A percentile compares a stretch with the other conserved stretches of the same genome.
phyloP scores from a whole-genome alignment of 2,888 invertebrate species.

The Torymus aiolomorphi region DNA sequence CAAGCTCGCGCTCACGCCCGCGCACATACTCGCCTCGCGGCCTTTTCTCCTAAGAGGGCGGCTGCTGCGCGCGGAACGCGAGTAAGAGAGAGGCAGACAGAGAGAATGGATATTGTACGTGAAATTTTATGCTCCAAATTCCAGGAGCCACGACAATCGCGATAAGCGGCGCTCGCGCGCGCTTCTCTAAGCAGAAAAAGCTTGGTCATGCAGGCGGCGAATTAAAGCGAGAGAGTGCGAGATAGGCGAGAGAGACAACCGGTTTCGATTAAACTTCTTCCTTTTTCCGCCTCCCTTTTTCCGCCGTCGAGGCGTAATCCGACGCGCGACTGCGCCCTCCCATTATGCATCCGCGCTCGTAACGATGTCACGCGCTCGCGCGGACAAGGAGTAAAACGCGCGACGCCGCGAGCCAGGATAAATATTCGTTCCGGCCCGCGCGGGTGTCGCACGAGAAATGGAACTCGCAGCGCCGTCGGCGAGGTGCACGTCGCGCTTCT shows the following conservation, averaged over 20 bases:
- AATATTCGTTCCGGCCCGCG: constrained; percentile 33
- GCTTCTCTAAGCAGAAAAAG: constrained; percentile 1
- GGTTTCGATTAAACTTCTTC: constrained; percentile 50
- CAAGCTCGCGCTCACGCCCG: constrained; percentile 38
- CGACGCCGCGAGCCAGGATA: constrained; percentile 7
- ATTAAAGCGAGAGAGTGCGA: constrained; percentile 4
- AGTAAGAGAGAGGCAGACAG: constrained; percentile 44
- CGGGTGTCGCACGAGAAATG: constrained; percentile 16
- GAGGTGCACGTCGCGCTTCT: neutral
- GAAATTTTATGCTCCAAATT: constrained; percentile 63
- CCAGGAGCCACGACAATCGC: constrained; percentile 57
- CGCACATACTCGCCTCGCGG: constrained; percentile 29
- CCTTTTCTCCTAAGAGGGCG: constrained; percentile 13
- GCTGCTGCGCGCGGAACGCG: constrained; percentile 23
- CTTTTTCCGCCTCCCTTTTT: constrained; percentile 15
- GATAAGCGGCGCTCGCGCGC: constrained; percentile 52
- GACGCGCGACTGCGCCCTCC: constrained; percentile 24
- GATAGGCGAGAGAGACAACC: neutral
- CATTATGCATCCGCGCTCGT: constrained; percentile 46
- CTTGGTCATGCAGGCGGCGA: neutral
- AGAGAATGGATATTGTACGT: constrained; percentile 60
- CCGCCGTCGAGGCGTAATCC: constrained; percentile 1
- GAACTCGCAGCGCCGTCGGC: constrained; percentile 4
- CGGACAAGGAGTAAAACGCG: too few relatives aligned
- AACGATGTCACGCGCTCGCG: constrained; percentile 46